Evolutionary conservation across 2,113 vertebrate species (phyloP).

Genomic region (Rhipidura dahli): DNA sequence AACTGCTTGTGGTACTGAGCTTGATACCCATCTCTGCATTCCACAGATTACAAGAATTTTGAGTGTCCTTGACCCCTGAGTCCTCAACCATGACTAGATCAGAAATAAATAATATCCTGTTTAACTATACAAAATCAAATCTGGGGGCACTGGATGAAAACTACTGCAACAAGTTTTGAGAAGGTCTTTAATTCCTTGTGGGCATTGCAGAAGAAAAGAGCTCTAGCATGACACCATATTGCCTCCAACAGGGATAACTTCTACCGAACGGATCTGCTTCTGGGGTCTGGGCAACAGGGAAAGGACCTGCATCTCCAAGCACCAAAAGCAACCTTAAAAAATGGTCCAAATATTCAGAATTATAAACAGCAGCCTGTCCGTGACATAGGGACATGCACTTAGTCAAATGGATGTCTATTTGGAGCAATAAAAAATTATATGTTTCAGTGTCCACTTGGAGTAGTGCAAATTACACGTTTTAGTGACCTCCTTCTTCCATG

Average conservation of each 20-base stretch:
- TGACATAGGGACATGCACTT: background rate
- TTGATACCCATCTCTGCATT: background rate
- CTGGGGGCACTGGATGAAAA: background rate
- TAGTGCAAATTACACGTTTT: background rate
- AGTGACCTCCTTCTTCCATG: background rate
- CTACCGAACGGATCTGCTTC: background rate
- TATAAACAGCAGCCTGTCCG: background rate
- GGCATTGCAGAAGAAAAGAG: background rate
- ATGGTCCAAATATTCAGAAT: background rate
- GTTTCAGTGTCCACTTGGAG: background rate
- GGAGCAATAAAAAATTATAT: background rate
- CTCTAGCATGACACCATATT: background rate
- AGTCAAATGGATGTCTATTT: background rate
- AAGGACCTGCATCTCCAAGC: background rate
- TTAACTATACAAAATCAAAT: background rate
- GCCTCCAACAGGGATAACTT: background rate
- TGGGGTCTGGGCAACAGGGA: background rate
- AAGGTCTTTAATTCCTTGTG: background rate
- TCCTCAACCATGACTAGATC: background rate
- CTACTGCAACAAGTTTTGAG: background rate
- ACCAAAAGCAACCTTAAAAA: background rate
- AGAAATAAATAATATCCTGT: background rate
- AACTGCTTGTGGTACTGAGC: background rate
- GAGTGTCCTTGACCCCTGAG: background rate
- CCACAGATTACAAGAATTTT: background rate